phyloP scores from a whole-genome alignment of 1,140 invertebrate genomes.

The Parasteatoda tepidariorum region DNA sequence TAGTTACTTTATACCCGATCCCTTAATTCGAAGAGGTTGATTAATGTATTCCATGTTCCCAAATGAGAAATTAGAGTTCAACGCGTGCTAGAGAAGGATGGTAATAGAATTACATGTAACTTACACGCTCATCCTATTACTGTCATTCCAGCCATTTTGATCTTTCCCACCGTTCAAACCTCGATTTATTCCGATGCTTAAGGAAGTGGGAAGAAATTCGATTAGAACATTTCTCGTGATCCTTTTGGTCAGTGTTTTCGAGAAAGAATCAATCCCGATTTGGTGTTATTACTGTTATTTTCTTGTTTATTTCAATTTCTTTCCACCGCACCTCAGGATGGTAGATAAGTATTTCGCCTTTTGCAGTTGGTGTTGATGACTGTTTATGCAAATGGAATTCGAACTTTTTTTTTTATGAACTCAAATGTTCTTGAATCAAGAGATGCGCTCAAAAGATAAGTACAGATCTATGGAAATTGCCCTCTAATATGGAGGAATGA shows the following conservation, averaged over 20 bases:
- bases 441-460: slow-evolving; percentile 4
- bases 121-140: slow-evolving; percentile 38
- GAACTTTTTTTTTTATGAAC: background rate
- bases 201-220: slow-evolving; percentile 21
- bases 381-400: slow-evolving; percentile 21
- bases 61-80: slow-evolving; percentile 42
- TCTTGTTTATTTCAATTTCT: slow-evolving; percentile 28
- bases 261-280: no score
- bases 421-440: background rate
- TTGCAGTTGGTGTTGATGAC: slow-evolving; percentile 3
- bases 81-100: slow-evolving; percentile 13
- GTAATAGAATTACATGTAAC: slow-evolving; percentile 47
- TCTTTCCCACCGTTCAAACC: background rate
- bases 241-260: background rate
- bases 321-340: slow-evolving; percentile 6
- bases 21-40: slow-evolving; percentile 12
- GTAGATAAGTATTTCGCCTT: background rate
- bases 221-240: slow-evolving; percentile 6
- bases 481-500: background rate
- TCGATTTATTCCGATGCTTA: background rate
- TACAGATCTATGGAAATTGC: slow-evolving; percentile 21
- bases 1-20: slow-evolving; percentile 20
- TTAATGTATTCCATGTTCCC: slow-evolving; percentile 24
- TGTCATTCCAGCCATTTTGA: slow-evolving; percentile 19
- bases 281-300: background rate